A percentile compares a stretch with the other conserved stretches of the same genome.
Evolutionary conservation across 2,888 invertebrate genomes (phyloP).

Genomic region (Phortica magna): DNA sequence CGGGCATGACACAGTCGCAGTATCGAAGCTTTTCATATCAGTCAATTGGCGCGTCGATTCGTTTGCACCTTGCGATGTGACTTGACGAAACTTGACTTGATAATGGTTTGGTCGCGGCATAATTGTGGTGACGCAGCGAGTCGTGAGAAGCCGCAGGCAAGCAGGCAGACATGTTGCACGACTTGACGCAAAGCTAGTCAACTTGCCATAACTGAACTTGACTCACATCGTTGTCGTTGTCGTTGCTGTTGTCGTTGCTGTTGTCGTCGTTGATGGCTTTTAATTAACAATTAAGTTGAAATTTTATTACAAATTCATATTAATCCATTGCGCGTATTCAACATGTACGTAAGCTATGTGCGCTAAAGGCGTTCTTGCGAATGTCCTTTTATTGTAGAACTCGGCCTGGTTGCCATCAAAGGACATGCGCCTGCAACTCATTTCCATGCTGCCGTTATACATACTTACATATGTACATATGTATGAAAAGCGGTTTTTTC

Average conservation of each 20-base stretch:
- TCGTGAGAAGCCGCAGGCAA: neutral
- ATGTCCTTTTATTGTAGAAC: slow-evolving; percentile 28
- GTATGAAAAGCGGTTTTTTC: slow-evolving; percentile 3
- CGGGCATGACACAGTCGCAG: neutral
- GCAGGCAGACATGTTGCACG: neutral
- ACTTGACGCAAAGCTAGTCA: neutral
- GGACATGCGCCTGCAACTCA: slow-evolving; percentile 1
- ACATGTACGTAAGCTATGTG: neutral
- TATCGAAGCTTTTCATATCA: neutral
- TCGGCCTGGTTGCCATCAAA: neutral
- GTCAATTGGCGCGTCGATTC: neutral
- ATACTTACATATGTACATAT: neutral
- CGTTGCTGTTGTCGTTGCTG: neutral
- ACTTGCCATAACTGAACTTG: neutral
- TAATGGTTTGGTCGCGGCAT: neutral
- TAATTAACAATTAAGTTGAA: slow-evolving; percentile 72
- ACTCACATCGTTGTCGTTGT: neutral
- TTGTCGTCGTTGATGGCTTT: slow-evolving; percentile 51
- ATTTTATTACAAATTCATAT: slow-evolving; percentile 63
- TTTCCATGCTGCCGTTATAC: neutral
- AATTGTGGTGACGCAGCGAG: slow-evolving; percentile 4
- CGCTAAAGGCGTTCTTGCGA: slow-evolving; percentile 34
- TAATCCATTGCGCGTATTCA: slow-evolving; percentile 48
- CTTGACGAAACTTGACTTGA: neutral
- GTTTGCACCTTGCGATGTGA: slow-evolving; percentile 13